Conservation (phyloP, 2,888 invertebrate genomes). For the Marasmarcha lunaedactyla region DNA sequence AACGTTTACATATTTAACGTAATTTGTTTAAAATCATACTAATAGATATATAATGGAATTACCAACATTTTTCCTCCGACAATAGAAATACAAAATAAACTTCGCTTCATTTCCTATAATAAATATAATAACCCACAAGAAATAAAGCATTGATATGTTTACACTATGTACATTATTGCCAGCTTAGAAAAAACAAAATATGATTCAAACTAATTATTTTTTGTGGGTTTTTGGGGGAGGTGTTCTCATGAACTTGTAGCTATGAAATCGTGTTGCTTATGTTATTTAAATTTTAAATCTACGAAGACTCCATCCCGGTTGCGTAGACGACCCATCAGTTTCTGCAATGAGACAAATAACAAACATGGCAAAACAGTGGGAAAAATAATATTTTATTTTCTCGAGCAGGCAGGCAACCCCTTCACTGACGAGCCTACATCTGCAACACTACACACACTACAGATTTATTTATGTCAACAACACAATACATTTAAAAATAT, state of each 20-base stretch:
- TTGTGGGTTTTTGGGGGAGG: slow-evolving; percentile 25
- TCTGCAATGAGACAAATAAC: slow-evolving; percentile 65
- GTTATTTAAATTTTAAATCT: slow-evolving; percentile 34
- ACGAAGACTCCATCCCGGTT: slow-evolving; percentile 32
- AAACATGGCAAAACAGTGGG: slow-evolving; percentile 55
- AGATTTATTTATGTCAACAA: slow-evolving; percentile 1
- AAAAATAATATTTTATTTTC: slow-evolving; percentile 23
- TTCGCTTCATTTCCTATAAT: neutral
- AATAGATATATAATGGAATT: too few relatives aligned
- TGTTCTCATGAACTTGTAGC: slow-evolving; percentile 2
- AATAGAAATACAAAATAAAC: neutral
- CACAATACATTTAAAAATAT: too few relatives aligned
- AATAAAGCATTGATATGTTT: slow-evolving; percentile 29
- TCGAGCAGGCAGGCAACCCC: slow-evolving; percentile 46
- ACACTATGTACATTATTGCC: slow-evolving; percentile 5
- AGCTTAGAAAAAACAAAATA: neutral
- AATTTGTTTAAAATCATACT: too few relatives aligned
- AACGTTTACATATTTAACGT: too few relatives aligned
- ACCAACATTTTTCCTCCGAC: neutral
- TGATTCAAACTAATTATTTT: slow-evolving; percentile 24
- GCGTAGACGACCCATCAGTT: slow-evolving; percentile 26
- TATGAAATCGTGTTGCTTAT: slow-evolving; percentile 25
- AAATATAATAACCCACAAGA: slow-evolving; percentile 31
- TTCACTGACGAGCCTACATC: slow-evolving; percentile 49
- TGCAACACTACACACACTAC: slow-evolving; percentile 64